A percentile compares a stretch with the other conserved stretches of the same genome.
phyloP scores from a whole-genome alignment of 1,140 invertebrate species.

The Drosophila burlai region DNA sequence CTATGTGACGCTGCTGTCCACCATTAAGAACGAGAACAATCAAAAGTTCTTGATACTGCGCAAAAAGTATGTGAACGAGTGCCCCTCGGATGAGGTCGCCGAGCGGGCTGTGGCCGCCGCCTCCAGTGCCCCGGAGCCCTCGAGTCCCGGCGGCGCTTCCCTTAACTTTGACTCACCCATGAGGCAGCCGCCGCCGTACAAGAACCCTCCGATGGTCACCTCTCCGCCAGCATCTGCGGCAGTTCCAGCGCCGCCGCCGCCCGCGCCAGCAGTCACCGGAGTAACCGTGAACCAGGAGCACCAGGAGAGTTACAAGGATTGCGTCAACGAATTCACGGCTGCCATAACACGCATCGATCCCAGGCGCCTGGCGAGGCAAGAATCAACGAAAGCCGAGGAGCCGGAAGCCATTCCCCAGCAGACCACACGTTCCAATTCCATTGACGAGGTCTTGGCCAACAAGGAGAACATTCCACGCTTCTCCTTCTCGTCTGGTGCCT shows the following conservation, averaged over 20 bases:
- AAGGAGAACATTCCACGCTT: constrained; percentile 81
- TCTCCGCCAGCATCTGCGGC: constrained; percentile 10
- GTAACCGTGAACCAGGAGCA: constrained; percentile 52
- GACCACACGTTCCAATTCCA: constrained; percentile 61
- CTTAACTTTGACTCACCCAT: constrained; percentile 63
- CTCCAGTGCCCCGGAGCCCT: constrained; percentile 63
- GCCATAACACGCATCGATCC: constrained; percentile 66
- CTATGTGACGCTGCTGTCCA: constrained; percentile 94
- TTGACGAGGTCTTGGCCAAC: constrained; percentile 60
- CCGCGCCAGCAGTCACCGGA: constrained; percentile 5
- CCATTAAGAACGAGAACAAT: constrained; percentile 92
- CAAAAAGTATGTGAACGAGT: constrained; percentile 88
- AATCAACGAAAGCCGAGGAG: constrained; percentile 5
- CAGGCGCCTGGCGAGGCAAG: constrained; percentile 43
- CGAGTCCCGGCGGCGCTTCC: constrained; percentile 66
- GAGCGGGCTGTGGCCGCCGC: constrained; percentile 78
- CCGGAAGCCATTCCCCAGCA: constrained; percentile 8
- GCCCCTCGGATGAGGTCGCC: constrained; percentile 85
- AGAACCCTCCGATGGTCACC: constrained; percentile 88
- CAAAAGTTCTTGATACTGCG: constrained; percentile 94
- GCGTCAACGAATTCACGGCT: constrained; percentile 74
- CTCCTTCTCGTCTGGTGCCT: constrained; percentile 77
- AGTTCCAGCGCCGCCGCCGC: constrained; percentile 7
- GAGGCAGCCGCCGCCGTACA: constrained; percentile 87
- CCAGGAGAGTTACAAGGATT: constrained; percentile 74